Percentiles rank a stretch among this genome's conserved stretches.
Conservation (phyloP, 2,797 vertebrate species). For the Todus mexicanus region DNA sequence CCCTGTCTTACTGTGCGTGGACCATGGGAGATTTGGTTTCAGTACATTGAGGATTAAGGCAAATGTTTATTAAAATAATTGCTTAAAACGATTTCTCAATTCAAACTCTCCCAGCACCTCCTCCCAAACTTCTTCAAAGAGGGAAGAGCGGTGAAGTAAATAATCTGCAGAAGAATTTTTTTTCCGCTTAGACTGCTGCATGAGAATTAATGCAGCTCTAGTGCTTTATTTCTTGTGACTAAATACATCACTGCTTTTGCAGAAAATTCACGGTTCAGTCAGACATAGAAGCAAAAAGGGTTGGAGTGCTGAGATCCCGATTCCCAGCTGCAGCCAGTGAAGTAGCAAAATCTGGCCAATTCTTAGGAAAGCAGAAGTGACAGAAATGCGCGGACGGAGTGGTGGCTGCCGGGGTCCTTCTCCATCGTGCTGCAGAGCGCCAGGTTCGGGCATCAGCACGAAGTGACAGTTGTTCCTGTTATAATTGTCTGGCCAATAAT, state of each 20-base stretch:
- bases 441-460: conserved; percentile 42
- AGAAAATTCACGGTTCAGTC: background rate
- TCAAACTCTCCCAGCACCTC: background rate
- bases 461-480: conserved; percentile 71
- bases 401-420: background rate
- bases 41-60: background rate
- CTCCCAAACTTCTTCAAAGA: background rate
- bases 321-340: background rate
- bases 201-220: background rate
- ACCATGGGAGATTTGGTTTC: background rate
- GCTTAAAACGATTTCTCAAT: background rate
- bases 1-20: background rate
- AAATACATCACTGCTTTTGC: background rate
- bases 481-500: conserved; percentile 83
- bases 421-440: conserved; percentile 28
- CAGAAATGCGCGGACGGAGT: background rate
- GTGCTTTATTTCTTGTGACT: background rate
- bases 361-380: background rate
- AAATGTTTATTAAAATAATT: background rate
- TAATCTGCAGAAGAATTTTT: background rate
- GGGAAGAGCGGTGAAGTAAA: background rate
- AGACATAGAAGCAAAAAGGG: background rate
- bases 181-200: background rate
- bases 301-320: background rate
- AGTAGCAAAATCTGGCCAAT: background rate